Conservation (phyloP, 2,113 vertebrate species). For the Labeo rohita region DNA sequence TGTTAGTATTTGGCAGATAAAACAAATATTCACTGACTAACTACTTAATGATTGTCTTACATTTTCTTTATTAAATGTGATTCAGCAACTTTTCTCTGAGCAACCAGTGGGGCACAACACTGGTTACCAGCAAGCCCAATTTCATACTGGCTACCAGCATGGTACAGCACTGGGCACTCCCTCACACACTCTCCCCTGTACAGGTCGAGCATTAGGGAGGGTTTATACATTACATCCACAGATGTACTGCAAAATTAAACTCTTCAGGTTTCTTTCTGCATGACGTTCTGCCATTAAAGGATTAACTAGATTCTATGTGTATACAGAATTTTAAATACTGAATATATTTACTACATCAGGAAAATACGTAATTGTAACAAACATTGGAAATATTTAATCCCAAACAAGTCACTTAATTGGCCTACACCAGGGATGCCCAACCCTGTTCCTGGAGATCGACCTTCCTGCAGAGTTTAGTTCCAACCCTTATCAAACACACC, state of each 20-base stretch:
- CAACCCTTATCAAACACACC: no score
- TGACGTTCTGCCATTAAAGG: not conserved
- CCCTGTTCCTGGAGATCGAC: no score
- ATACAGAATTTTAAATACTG: not conserved
- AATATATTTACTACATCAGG: not conserved
- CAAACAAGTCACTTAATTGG: not conserved
- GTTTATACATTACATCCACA: not conserved
- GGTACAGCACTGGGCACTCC: conserved; percentile 78
- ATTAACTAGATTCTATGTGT: not conserved
- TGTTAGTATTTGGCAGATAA: not conserved
- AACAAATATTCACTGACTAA: not conserved
- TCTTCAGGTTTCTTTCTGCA: not conserved
- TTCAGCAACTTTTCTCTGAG: conserved; percentile 71
- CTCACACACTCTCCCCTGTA: conserved; percentile 46
- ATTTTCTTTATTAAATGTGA: not conserved
- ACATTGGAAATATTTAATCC: not conserved
- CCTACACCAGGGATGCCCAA: not conserved
- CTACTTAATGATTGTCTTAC: not conserved
- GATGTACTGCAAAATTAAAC: not conserved
- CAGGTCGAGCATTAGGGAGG: not conserved
- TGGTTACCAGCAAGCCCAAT: conserved; percentile 77
- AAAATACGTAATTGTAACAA: not conserved
- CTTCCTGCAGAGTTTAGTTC: no score
- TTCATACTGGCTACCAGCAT: conserved; percentile 83
- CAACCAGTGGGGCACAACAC: conserved; percentile 79